Percentiles rank a stretch among this genome's conserved stretches.
phyloP scores from a whole-genome alignment of 2,113 vertebrate species.

The Meleagris gallopavo region DNA sequence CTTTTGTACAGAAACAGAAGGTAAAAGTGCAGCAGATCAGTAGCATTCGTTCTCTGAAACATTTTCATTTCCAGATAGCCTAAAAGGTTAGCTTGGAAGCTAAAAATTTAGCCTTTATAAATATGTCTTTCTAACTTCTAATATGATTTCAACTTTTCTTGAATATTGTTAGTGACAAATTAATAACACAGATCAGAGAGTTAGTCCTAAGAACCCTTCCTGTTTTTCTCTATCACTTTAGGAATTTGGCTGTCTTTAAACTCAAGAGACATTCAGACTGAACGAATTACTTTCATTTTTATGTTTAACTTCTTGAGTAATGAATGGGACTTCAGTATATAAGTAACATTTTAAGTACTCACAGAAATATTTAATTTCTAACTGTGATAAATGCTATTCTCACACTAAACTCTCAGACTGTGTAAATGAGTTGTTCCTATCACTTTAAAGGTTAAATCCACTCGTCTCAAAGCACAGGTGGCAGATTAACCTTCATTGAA shows the following conservation, averaged over 20 bases:
- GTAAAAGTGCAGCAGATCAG: slow-evolving; percentile 8
- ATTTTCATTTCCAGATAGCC: slow-evolving; percentile 7
- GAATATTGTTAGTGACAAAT: neutral
- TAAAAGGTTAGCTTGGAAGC: neutral
- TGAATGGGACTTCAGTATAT: neutral
- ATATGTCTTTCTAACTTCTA: neutral
- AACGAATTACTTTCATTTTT: neutral
- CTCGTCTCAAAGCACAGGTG: neutral
- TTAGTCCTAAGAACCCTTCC: neutral
- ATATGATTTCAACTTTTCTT: neutral
- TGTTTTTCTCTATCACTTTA: neutral
- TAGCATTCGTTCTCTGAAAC: neutral
- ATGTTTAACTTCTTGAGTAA: neutral
- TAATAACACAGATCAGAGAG: neutral
- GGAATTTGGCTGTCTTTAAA: neutral
- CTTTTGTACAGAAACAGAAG: neutral
- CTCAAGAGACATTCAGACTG: neutral
- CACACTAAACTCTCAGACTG: neutral
- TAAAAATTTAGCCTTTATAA: neutral
- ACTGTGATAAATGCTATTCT: neutral
- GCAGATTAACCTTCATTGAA: neutral
- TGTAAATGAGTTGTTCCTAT: neutral
- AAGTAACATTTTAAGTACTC: neutral
- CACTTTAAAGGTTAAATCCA: neutral
- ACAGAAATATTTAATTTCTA: neutral